Evolutionary conservation across 2,797 vertebrate species (phyloP).

Genomic region (Zenarchopterus dispar): DNA sequence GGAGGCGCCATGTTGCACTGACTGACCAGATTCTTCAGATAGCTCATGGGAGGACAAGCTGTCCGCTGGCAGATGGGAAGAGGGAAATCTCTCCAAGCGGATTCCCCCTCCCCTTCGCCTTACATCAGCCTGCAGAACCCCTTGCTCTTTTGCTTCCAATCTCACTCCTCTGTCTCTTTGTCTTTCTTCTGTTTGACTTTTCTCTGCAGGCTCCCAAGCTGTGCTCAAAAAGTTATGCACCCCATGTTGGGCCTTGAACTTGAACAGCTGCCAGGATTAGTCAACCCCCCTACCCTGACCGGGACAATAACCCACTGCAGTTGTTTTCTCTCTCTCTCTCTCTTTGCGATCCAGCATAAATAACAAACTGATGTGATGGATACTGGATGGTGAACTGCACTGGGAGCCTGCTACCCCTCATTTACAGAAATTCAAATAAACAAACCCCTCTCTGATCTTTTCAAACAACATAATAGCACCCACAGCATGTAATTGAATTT

Average conservation of each 20-base stretch:
- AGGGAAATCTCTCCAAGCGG: conserved; percentile 56
- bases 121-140: conserved; percentile 52
- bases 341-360: conserved; percentile 58
- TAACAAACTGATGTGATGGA: conserved; percentile 61
- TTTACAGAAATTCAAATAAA: conserved; percentile 65
- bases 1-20: conserved; percentile 76
- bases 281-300: conserved; percentile 41
- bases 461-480: conserved; percentile 29
- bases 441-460: conserved; percentile 51
- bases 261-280: conserved; percentile 59
- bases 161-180: conserved; percentile 37
- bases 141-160: conserved; percentile 37
- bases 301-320: conserved; percentile 36
- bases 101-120: conserved; percentile 29
- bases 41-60: conserved; percentile 74
- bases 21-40: conserved; percentile 83
- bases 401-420: conserved; percentile 50
- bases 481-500: conserved; percentile 36
- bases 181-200: conserved; percentile 40
- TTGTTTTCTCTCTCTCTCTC: conserved; percentile 38
- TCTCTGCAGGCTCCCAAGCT: conserved; percentile 30
- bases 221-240: conserved; percentile 47
- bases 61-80: conserved; percentile 71
- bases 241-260: conserved; percentile 42
- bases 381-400: conserved; percentile 41